Base-by-base conservation (phyloP, 2,888 invertebrate species). In the Drosophila anomalipes region DNA sequence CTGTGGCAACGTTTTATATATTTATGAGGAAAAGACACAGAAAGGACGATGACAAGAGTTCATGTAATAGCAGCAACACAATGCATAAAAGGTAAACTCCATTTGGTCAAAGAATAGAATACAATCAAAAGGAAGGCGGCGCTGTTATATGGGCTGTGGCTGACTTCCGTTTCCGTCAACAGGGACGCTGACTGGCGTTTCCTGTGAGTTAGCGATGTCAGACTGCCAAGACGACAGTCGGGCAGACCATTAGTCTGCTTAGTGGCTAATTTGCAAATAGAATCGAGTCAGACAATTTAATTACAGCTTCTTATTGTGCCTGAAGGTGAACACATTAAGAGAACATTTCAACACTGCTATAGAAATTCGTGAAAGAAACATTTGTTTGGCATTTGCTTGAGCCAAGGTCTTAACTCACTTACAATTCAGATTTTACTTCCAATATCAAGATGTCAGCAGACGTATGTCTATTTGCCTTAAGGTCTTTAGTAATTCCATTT, bases 121-220 rank as follows among this genome's bases (percentile, higher is more conserved):
- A 30, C 58, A 65, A 61, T 41, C 44, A 78, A 70, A 52, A 56
- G 44, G 32, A 58, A 37, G 52, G 28, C 19, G 35, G 22, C 12
- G 12, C 49, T 41, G 22, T n/a, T 65, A 12, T 59, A 51, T 47
- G 47, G 56, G 70, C 57, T 52, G 60, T 47, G 74, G 65, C 65
- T 67, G 64, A 74, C 82, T 81, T 86, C 85, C 87, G 82, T 70
- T 89, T 89, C 84, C 84, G 82, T 70, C 76, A 73, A 73, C 79
- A 81, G 72, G 51, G 74, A 30, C 68, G 54, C 51, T 66, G 73
- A 75, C 68, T 71, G 52, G 76, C 65, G 68, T 65, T 84, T 85
- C 87, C 87, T 71, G 73, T 64, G 59, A 63, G 49, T 59, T 33
- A 12, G 22, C 19, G 22, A 19, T 49, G 53, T 47, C 41, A 47